Percentiles rank a stretch among this genome's conserved stretches.
phyloP scores from a whole-genome alignment of 1,140 invertebrate species.

The Sesamia nonagrioides region DNA sequence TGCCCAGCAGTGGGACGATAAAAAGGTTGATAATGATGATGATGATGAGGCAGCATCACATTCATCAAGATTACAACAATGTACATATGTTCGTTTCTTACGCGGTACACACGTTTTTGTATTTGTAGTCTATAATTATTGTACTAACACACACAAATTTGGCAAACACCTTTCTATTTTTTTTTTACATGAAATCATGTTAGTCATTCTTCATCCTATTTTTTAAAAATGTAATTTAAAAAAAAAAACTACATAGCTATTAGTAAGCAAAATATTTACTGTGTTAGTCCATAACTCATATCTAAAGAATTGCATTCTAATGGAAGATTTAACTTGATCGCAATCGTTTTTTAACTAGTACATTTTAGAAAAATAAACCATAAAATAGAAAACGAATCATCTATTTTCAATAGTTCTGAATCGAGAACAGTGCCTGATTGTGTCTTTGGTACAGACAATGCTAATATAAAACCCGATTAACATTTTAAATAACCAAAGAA shows the following conservation, averaged over 20 bases:
- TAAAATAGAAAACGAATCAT: not conserved
- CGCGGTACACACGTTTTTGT: not conserved
- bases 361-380: too few species aligned
- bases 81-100: not conserved
- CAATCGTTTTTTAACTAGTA: not conserved
- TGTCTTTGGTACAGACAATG: not conserved
- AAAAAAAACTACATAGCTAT: too few species aligned
- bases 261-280: not conserved
- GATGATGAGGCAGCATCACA: not conserved
- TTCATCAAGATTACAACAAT: slow-evolving; percentile 32
- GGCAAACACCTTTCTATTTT: slow-evolving; percentile 40
- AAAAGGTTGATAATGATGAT: too few species aligned
- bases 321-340: not conserved
- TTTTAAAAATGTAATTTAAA: too few species aligned
- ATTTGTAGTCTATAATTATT: slow-evolving; percentile 38
- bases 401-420: not conserved
- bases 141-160: slow-evolving; percentile 13
- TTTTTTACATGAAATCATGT: slow-evolving; percentile 25
- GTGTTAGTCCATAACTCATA: not conserved
- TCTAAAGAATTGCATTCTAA: not conserved
- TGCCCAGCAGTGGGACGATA: too few species aligned
- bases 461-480: not conserved
- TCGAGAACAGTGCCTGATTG: not conserved
- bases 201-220: slow-evolving; percentile 14
- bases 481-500: not conserved